phyloP scores from a whole-genome alignment of 1,140 invertebrate genomes.

The Rhopalosiphum padi region DNA sequence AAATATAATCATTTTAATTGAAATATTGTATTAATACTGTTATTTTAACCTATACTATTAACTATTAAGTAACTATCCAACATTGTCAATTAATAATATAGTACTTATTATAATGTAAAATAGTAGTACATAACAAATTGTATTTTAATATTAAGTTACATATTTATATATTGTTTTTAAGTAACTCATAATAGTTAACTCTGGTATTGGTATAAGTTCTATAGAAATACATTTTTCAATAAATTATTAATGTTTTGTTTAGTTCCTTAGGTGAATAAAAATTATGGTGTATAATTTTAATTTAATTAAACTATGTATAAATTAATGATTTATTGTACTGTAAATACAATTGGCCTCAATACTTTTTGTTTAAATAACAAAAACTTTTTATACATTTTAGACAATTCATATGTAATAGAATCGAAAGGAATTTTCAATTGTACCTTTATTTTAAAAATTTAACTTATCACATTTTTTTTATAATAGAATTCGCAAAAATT shows the following conservation, averaged over 20 bases:
- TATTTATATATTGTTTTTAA: neutral
- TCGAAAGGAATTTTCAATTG: neutral
- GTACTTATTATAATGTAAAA: neutral
- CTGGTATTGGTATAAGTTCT: neutral
- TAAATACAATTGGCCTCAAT: neutral
- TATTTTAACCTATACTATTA: neutral
- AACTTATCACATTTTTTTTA: neutral
- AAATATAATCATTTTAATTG: too few species aligned
- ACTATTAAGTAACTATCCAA: neutral
- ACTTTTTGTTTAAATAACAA: neutral
- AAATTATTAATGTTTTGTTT: neutral
- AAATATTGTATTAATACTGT: too few species aligned
- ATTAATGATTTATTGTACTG: neutral
- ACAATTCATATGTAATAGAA: neutral
- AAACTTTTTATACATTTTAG: neutral
- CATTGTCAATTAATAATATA: neutral
- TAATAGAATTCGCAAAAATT: neutral
- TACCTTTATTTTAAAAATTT: rapidly evolving
- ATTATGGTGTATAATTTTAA: neutral
- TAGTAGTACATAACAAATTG: neutral
- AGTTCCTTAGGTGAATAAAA: neutral
- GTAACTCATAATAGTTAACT: neutral
- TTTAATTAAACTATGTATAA: neutral
- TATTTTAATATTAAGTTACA: neutral
- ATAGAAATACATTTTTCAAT: neutral